Evolutionary conservation across 1,140 invertebrate genomes (phyloP), one percentile per base, ranked within the genome.

Genomic region (Drosophila orosa): DNA sequence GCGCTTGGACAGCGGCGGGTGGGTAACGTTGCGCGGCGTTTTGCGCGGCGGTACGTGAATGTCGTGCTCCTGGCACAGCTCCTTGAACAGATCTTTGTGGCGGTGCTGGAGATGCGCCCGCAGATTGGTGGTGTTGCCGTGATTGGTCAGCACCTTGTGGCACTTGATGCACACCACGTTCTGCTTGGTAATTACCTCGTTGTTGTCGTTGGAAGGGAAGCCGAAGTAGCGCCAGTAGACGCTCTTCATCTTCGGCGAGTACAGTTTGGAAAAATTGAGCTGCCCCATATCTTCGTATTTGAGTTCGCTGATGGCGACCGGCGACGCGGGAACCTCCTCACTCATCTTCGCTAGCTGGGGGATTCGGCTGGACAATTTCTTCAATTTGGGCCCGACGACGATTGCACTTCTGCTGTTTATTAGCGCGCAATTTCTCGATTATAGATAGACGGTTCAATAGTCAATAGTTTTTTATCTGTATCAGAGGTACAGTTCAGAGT

Each of bases 211-310:
- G 0, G 94, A 94, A 44, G 94, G 94, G 91, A 95, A 95, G 15
- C 94, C 94, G 87, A 94, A 95, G 80, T 94, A 94, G 74, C 94
- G 94, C 94, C 94, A 95, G 80, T 95, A 95, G 44, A 94, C 94
- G 74, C 94, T 94, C 58, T 94, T 91, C 94, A 95, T 95, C 66
- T 91, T 91, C 7, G 90, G 90, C 52, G 87, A 89, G 54, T 91
- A 87, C 42, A 91, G 77, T 54, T 91, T 91, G 58, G 84, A 78
- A 29, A 91, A 91, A 48, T 91, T 91, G 13, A 89, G 60, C 50
- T 89, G 80, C 48, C 80, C 83, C 62, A 89, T 77, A 80, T 87
- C 84, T 24, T 87, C 84, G 37, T 85, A 84, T 60, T 87, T 87
- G 52, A 87, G 47, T 17, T 84, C 84, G 42, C 33, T 31, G 31